A percentile compares a stretch with the other conserved stretches of the same genome.
Evolutionary conservation across 2,113 vertebrate species (phyloP).

Genomic region (Aythya baeri): DNA sequence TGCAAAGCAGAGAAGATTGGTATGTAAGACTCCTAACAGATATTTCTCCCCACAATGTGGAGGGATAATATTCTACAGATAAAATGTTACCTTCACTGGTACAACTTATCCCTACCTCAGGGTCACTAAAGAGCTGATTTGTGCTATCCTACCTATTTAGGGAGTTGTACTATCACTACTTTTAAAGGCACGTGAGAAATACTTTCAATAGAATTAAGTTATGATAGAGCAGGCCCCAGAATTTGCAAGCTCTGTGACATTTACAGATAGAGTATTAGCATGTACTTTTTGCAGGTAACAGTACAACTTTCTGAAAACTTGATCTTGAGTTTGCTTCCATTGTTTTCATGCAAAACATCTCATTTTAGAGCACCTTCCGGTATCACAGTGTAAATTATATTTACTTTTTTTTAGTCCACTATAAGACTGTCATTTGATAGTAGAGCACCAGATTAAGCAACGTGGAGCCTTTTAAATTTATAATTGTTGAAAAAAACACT

Average conservation of each 20-base stretch:
- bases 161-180: background rate
- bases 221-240: background rate
- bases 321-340: background rate
- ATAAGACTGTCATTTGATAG: background rate
- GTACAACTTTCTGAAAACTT: background rate
- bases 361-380: background rate
- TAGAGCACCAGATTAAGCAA: background rate
- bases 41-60: background rate
- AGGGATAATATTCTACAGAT: background rate
- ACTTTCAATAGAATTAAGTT: background rate
- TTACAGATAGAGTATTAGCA: background rate
- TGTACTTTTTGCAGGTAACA: background rate
- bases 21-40: background rate
- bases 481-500: background rate
- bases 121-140: background rate
- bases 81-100: background rate
- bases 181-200: background rate
- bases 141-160: rapidly evolving
- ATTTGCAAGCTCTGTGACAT: background rate
- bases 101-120: background rate
- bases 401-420: background rate
- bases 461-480: background rate
- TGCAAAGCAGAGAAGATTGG: background rate
- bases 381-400: background rate
- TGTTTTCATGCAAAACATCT: background rate